Evolutionary conservation across 2,888 invertebrate genomes (phyloP).

Genomic region (Amphipyra tragopoginis): DNA sequence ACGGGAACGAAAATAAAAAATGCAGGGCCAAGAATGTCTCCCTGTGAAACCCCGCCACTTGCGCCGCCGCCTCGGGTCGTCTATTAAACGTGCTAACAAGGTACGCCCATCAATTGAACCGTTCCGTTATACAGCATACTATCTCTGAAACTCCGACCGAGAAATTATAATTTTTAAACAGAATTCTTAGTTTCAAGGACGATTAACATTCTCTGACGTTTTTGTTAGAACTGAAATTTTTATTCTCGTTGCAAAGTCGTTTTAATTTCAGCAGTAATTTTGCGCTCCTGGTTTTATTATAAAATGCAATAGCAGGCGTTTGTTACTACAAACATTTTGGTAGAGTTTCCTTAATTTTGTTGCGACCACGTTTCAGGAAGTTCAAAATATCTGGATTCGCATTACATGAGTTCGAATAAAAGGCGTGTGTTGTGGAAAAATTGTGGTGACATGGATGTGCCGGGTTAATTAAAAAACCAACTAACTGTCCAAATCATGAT

Average conservation of each 20-base stretch:
- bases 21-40: constrained; percentile 37
- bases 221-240: constrained; percentile 5
- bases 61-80: constrained; percentile 36
- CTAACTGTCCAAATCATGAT: no score
- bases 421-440: no score
- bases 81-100: constrained; percentile 59
- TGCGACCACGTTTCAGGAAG: no score
- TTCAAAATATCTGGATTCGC: no score
- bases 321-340: not conserved
- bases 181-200: constrained; percentile 23
- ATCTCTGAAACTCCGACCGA: constrained; percentile 21
- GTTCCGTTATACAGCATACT: constrained; percentile 44
- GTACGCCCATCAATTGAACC: constrained; percentile 43
- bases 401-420: no score
- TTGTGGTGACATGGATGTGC: no score
- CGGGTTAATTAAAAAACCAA: no score
- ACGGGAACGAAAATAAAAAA: constrained; percentile 31
- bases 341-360: no score
- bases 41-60: constrained; percentile 38
- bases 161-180: constrained; percentile 23
- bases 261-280: constrained; percentile 19
- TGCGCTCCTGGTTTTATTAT: constrained; percentile 4
- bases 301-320: constrained; percentile 12
- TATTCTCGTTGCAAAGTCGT: constrained; percentile 2
- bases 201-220: constrained; percentile 30